Conservation (phyloP, 2,888 invertebrate species). For the Torymus tubicola region DNA sequence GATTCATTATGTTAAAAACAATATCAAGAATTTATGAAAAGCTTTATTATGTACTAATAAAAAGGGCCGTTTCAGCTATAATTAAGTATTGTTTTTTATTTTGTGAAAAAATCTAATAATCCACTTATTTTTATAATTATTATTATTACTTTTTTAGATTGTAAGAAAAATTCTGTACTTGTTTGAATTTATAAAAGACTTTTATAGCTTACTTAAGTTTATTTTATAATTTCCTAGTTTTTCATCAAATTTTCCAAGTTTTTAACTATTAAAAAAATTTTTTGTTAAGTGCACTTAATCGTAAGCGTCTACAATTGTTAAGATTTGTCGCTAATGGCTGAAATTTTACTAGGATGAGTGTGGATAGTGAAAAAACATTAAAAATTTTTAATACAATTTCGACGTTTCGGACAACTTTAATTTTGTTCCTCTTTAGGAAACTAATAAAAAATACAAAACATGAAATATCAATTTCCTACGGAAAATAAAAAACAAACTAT, state of each 20-base stretch:
- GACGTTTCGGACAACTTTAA: constrained; percentile 4
- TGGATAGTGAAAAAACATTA: too few species aligned
- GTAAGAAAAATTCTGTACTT: too few species aligned
- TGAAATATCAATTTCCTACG: too few species aligned
- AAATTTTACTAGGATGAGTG: too few species aligned
- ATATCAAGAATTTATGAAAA: constrained; percentile 66
- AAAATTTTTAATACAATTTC: background rate
- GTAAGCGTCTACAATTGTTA: too few species aligned
- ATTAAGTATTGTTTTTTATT: constrained; percentile 7
- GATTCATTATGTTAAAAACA: constrained; percentile 27
- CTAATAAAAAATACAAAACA: too few species aligned
- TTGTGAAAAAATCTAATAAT: background rate
- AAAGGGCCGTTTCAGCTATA: background rate
- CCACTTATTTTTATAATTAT: too few species aligned
- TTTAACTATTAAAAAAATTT: constrained; percentile 42
- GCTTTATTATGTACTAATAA: constrained; percentile 39
- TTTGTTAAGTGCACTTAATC: too few species aligned
- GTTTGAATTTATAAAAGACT: constrained; percentile 4
- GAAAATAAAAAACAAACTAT: too few species aligned
- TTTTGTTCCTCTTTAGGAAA: too few species aligned
- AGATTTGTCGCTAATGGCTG: too few species aligned
- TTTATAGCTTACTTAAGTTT: background rate
- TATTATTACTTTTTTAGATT: too few species aligned
- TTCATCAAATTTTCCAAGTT: constrained; percentile 47
- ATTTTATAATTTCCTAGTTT: constrained; percentile 10